These are phyloP conservation scores for Seira sanloemensis DNA, from an alignment of 2,888 invertebrate genomes.

Conservation along the genomic window DNA sequence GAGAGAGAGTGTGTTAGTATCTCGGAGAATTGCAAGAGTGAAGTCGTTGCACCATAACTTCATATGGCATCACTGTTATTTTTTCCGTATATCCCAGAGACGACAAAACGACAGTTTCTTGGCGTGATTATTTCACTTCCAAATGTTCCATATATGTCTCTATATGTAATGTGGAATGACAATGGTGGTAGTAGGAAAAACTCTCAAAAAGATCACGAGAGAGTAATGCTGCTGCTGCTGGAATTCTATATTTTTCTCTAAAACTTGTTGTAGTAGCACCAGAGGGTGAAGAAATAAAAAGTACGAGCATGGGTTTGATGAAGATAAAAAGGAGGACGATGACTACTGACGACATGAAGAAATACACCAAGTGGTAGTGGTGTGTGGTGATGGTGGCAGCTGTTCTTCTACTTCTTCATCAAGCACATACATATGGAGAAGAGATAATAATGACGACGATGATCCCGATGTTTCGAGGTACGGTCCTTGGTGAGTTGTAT, in stretches of 20 bases:
- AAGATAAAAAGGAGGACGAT: conserved; percentile 1
- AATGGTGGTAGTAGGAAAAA: background rate
- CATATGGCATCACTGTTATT: too few species aligned
- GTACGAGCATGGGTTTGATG: background rate
- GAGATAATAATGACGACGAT: conserved; percentile 49
- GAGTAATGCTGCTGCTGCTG: background rate
- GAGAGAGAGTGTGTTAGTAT: background rate
- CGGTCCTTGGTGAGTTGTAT: background rate
- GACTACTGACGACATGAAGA: background rate
- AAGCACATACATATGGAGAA: conserved; percentile 46
- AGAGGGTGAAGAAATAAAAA: background rate
- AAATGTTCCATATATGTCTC: background rate
- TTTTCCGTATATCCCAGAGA: background rate
- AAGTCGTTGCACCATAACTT: background rate
- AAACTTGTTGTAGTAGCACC: background rate
- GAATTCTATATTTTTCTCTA: background rate
- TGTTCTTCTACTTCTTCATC: conserved; percentile 36
- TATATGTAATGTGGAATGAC: background rate
- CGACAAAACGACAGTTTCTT: background rate
- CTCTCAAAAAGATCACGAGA: background rate
- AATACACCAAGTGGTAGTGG: background rate
- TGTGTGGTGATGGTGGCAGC: conserved; percentile 48
- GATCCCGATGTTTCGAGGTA: background rate
- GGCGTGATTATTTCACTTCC: background rate
- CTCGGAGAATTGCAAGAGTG: background rate